Base-by-base conservation (phyloP, 92 coral and sea anemone species). In the Porites lobata region DNA sequence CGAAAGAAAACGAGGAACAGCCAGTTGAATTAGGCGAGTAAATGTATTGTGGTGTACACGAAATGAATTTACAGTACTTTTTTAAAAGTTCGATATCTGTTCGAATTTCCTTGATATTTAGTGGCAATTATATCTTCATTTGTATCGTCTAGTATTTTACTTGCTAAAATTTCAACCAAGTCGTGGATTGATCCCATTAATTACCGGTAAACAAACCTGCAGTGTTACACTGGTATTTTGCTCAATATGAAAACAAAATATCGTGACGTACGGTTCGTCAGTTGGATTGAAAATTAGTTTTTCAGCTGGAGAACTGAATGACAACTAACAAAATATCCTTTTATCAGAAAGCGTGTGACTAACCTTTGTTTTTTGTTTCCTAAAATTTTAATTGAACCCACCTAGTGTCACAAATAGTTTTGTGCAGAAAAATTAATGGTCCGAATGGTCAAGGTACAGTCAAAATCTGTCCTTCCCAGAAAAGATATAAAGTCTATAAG, bases 1-100 rank as follows among this genome's bases (percentile, higher is more conserved):
- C 87, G 77, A 79, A 80, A 75, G 89, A 74, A 70, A 88, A 71
- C 13, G 96, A 93, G 67, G 98, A 88, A 71, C 75, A 75, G 59
- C 68, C 79, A 3, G 51, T 57, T n/a, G 84, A 65, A 50, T 80
- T 86, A 9, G 88, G 85, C 84, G 12, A 66, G 85, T 21, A 38
- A 4, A 38, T 3, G 47, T 38, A 38, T 3, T 38, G 47, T 4
- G 47, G 7, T 38, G 47, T 38, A 8, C 3, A 12, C 72, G 19
- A 68, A 50, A 13, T 24, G 9, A 2, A 6, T 1, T 69, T 9
- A 5, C 73, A 24, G 38, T 9, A 8, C 72, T 24, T 14, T 24
- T 24, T 72, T 1, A 29, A 29, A 29, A 65, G 52, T 58, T n/a
- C 12, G 54, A 29, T 54, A 58, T 54, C 9, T 43, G n/a, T 69